A percentile compares a stretch with the other conserved stretches of the same genome.
Evolutionary conservation across 2,113 vertebrate genomes (phyloP).

Genomic region (Spea bombifrons): DNA sequence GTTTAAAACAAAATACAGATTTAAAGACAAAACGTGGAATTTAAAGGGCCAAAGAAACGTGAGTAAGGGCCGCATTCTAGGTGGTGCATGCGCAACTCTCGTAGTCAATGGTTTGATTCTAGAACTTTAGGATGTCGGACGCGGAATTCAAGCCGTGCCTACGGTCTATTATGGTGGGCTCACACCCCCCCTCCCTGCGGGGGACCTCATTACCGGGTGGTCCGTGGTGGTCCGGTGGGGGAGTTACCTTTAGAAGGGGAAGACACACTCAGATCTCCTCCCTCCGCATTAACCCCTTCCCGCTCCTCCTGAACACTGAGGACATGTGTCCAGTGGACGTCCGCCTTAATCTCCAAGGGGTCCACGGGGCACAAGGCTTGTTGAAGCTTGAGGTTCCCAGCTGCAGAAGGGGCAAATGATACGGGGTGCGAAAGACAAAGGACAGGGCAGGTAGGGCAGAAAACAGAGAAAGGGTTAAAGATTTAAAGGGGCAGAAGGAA

Average conservation of each 20-base stretch:
- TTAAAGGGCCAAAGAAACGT: too few species aligned
- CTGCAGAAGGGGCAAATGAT: conserved; percentile 54
- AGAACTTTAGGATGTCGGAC: too few species aligned
- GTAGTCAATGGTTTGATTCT: too few species aligned
- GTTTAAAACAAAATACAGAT: too few species aligned
- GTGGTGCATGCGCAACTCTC: too few species aligned
- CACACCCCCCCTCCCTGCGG: too few species aligned
- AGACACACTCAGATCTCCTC: conserved; percentile 68
- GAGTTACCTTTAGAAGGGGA: conserved; percentile 87
- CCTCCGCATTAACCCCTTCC: conserved; percentile 68
- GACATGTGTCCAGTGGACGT: conserved; percentile 76
- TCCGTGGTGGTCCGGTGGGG: neutral
- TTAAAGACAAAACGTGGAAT: too few species aligned
- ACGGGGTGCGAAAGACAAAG: conserved; percentile 41
- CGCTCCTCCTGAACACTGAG: conserved; percentile 72
- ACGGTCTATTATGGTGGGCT: too few species aligned
- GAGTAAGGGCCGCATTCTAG: too few species aligned
- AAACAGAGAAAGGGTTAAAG: conserved; percentile 38
- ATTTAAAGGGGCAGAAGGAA: neutral
- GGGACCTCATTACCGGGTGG: too few species aligned
- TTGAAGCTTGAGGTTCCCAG: conserved; percentile 78
- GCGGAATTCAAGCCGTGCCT: too few species aligned
- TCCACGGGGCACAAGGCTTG: conserved; percentile 76
- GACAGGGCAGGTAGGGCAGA: conserved; percentile 34
- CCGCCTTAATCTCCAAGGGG: conserved; percentile 76